Conservation (phyloP, 2,797 vertebrate genomes). For the Micrastur ruficollis region DNA sequence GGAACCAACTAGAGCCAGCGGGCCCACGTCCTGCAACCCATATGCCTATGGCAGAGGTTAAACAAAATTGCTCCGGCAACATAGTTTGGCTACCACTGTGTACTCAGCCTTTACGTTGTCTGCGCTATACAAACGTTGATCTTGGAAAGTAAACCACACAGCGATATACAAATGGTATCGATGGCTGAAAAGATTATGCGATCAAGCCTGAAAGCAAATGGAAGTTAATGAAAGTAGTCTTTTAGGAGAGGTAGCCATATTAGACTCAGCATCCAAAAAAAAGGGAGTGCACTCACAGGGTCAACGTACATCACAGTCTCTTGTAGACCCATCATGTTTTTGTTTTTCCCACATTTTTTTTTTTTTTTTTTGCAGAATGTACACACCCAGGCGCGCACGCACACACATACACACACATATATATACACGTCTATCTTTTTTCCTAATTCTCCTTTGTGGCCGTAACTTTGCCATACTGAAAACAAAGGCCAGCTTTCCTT, state of each 20-base stretch:
- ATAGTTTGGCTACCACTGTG: neutral
- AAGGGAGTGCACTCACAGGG: slow-evolving; percentile 66
- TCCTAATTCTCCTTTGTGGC: neutral
- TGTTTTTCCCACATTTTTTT: neutral
- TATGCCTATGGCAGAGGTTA: slow-evolving; percentile 35
- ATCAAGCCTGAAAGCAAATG: slow-evolving; percentile 57
- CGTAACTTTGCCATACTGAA: neutral
- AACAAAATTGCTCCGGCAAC: slow-evolving; percentile 17
- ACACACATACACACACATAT: neutral
- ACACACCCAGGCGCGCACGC: neutral
- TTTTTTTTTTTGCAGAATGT: neutral
- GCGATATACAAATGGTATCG: slow-evolving; percentile 51
- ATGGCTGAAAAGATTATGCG: slow-evolving; percentile 33
- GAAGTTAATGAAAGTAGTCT: slow-evolving; percentile 70
- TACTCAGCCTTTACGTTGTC: slow-evolving; percentile 20
- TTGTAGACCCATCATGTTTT: slow-evolving; percentile 15
- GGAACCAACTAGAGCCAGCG: neutral
- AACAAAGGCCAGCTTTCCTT: slow-evolving; percentile 25
- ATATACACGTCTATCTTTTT: neutral
- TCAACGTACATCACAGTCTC: slow-evolving; percentile 29
- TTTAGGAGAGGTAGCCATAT: slow-evolving; percentile 78
- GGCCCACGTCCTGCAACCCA: slow-evolving; percentile 5
- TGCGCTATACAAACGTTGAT: slow-evolving; percentile 1
- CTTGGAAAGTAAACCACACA: slow-evolving; percentile 57
- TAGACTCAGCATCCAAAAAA: slow-evolving; percentile 67